A percentile compares a stretch with the other conserved stretches of the same genome.
These are phyloP conservation scores for Tachypleus tridentatus DNA, from an alignment of 1,140 invertebrate genomes.

Conservation along the genomic window DNA sequence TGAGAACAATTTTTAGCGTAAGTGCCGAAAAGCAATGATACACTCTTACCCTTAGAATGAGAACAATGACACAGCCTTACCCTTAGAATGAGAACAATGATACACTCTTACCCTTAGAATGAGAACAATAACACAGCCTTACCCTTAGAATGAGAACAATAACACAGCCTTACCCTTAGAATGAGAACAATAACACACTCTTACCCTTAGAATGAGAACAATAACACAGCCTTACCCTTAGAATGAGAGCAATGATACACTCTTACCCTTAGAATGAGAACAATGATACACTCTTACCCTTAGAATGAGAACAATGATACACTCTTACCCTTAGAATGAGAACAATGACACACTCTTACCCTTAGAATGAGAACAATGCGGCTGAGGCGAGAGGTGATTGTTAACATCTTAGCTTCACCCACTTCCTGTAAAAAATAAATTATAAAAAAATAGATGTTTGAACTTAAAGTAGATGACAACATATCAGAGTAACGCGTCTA, in stretches of 20 bases:
- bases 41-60: too few relatives aligned
- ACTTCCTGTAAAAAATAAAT: slow-evolving; percentile 40
- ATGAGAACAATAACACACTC: too few relatives aligned
- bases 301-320: slow-evolving; percentile 45
- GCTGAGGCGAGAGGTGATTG: slow-evolving; percentile 82
- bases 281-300: slow-evolving; percentile 52
- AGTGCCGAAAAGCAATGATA: too few relatives aligned
- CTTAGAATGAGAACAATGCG: slow-evolving; percentile 88
- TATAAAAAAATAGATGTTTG: slow-evolving; percentile 16
- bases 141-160: too few relatives aligned
- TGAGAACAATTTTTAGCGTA: too few relatives aligned
- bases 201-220: too few relatives aligned
- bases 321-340: not conserved
- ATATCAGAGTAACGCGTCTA: too few relatives aligned
- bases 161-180: slow-evolving; percentile 56
- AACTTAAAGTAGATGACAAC: too few relatives aligned
- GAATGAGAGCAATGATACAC: not conserved
- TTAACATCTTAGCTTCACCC: slow-evolving; percentile 82
- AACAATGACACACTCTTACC: slow-evolving; percentile 42
- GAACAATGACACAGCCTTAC: too few relatives aligned
- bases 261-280: not conserved
- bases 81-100: not conserved
- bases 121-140: too few relatives aligned
- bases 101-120: not conserved
- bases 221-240: slow-evolving; percentile 56